Base-by-base conservation (phyloP, 2,113 vertebrate genomes). In the Pterocles orientalis region DNA sequence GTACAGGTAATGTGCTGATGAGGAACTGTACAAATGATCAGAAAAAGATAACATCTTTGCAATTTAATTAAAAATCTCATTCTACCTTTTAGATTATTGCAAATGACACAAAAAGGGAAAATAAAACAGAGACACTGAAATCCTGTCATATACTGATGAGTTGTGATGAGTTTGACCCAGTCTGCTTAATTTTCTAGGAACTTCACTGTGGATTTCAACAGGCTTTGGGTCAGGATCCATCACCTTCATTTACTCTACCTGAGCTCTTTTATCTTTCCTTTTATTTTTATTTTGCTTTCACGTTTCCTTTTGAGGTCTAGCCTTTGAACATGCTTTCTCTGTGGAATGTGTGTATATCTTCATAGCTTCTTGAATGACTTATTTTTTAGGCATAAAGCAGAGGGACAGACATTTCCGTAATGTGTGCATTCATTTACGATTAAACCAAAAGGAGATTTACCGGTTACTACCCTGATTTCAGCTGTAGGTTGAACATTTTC, bases 301-400 rank as follows among this genome's bases (percentile, higher is more conserved):
- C 13, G 60, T 65, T 84, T 89, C 90, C 48, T 62, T 92, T 65
- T 77, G 80, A 95, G 86, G 72, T 94, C 79, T 90, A 3, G 18
- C 70, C 70, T 95, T 96, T 94, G 88, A 87, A 93, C 96, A 86
- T 72, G 68, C 66, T 97, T 97, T 94, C 78, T 96, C 86, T 69
- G 54, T 90, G 69, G 78, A 62, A 77, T 10, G 16, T 61, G 66
- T 91, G 75, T 93, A 83, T 97, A 96, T 95, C 88, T 97, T 96
- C 85, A 47, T 73, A 62, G 77, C 95, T 92, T 91, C 56, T 96
- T 58, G 88, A 91, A 91, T 69, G 90, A 90, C 78, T 97, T 28
- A 7, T 85, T 84, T 95, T 90, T 91, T 86, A 60, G 77, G 47
- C 92, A 20, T 77, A 48, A 81, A 82, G 77, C 77, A 92, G 77